A percentile compares a stretch with the other conserved stretches of the same genome.
These are phyloP conservation scores for Ischnus inquisitorius DNA, from an alignment of 2,888 invertebrate genomes.

Conservation along the genomic window DNA sequence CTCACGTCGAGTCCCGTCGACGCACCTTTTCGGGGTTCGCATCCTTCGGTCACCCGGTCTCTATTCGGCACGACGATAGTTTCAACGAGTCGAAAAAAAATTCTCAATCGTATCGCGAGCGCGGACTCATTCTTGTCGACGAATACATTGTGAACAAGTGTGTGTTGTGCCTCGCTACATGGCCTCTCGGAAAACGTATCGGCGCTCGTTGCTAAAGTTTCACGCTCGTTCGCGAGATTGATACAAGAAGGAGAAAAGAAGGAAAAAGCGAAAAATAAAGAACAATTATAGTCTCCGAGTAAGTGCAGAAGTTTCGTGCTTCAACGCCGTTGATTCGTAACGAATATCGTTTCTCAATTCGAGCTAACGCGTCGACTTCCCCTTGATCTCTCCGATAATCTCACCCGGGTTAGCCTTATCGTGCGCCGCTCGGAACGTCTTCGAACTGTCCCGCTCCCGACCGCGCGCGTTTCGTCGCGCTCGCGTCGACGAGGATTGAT, in stretches of 20 bases:
- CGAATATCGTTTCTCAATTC: background rate
- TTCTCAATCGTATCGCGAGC: background rate
- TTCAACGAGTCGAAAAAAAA: slow-evolving; percentile 18
- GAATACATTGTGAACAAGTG: slow-evolving; percentile 59
- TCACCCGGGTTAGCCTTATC: slow-evolving; percentile 48
- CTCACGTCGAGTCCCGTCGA: slow-evolving; percentile 81
- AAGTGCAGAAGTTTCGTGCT: slow-evolving; percentile 32
- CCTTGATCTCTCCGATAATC: slow-evolving; percentile 58
- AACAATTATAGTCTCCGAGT: slow-evolving; percentile 1
- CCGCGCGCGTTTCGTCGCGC: background rate
- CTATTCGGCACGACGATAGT: slow-evolving; percentile 3
- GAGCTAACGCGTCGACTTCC: slow-evolving; percentile 24
- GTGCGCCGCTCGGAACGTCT: slow-evolving; percentile 9
- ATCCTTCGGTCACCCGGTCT: slow-evolving; percentile 43
- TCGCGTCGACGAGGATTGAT: background rate
- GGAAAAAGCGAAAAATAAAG: background rate
- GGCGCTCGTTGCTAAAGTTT: background rate
- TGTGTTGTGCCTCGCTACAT: slow-evolving; percentile 25
- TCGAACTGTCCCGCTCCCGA: background rate
- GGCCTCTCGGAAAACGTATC: background rate
- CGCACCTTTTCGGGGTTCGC: slow-evolving; percentile 78
- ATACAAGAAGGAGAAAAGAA: background rate
- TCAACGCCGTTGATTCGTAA: background rate
- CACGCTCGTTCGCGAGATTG: background rate
- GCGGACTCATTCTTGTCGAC: slow-evolving; percentile 24